These are phyloP conservation scores for Galaxea fascicularis DNA, from an alignment of 92 coral and sea anemone genomes.

Conservation along the genomic window DNA sequence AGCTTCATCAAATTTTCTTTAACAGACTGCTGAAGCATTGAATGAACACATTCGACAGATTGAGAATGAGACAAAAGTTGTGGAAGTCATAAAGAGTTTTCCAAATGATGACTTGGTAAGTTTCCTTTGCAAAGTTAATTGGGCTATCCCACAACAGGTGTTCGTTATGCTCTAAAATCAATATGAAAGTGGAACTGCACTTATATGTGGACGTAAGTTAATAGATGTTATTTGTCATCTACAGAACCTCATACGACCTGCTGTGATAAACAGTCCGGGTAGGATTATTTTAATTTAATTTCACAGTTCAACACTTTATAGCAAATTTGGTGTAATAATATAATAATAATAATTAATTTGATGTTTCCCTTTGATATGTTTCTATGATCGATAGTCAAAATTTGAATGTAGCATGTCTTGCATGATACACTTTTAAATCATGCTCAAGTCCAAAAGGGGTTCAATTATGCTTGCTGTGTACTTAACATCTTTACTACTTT, in stretches of 20 bases:
- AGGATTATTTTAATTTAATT: background rate
- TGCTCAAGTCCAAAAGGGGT: too few species aligned
- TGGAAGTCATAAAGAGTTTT: constrained; percentile 94
- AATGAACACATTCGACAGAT: constrained; percentile 96
- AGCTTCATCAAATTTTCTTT: background rate
- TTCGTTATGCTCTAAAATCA: background rate
- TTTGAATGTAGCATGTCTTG: too few species aligned
- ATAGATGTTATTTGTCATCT: background rate
- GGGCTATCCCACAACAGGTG: background rate
- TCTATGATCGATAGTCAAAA: too few species aligned
- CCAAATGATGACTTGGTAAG: constrained; percentile 97
- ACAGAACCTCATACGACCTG: constrained; percentile 82
- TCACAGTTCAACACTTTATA: background rate
- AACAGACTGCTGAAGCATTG: constrained; percentile 92
- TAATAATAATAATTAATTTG: too few species aligned
- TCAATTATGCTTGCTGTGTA: too few species aligned
- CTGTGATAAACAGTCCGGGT: constrained; percentile 40
- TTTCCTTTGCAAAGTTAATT: background rate
- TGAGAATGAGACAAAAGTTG: constrained; percentile 95
- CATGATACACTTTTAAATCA: too few species aligned
- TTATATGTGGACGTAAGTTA: background rate
- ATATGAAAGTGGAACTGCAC: background rate
- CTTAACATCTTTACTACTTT: too few species aligned
- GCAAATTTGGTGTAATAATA: too few species aligned
- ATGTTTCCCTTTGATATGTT: too few species aligned